A percentile compares a stretch with the other conserved stretches of the same genome.
These are phyloP conservation scores for Zeugodacus cucurbitae DNA, from an alignment of 1,140 invertebrate genomes.

Conservation along the genomic window DNA sequence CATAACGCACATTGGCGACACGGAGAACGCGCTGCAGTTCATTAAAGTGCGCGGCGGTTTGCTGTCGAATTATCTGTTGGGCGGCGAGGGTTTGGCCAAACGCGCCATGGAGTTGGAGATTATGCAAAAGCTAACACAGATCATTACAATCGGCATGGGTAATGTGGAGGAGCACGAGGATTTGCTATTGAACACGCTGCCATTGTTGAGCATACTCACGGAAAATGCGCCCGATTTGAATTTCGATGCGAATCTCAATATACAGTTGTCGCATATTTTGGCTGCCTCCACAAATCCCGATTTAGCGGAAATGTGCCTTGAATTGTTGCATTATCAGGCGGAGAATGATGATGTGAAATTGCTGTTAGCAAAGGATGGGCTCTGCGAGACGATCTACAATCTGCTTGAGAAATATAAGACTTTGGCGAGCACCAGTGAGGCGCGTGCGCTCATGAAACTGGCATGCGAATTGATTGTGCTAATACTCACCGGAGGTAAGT, in stretches of 20 bases:
- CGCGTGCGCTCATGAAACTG: slow-evolving; percentile 79
- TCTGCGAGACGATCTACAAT: slow-evolving; percentile 79
- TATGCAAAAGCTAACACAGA: slow-evolving; percentile 70
- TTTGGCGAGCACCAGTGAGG: slow-evolving; percentile 74
- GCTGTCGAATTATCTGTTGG: slow-evolving; percentile 83
- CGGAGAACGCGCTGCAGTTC: slow-evolving; percentile 65
- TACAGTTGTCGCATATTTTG: slow-evolving; percentile 71
- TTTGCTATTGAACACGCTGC: slow-evolving; percentile 75
- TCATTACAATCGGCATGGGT: slow-evolving; percentile 68
- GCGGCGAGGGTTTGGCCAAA: slow-evolving; percentile 75
- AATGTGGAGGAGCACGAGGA: slow-evolving; percentile 69
- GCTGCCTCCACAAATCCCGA: slow-evolving; percentile 73
- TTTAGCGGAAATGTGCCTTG: slow-evolving; percentile 79
- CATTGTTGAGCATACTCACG: slow-evolving; percentile 79
- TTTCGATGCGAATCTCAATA: slow-evolving; percentile 70
- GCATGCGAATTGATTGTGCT: slow-evolving; percentile 87
- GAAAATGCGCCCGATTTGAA: slow-evolving; percentile 73
- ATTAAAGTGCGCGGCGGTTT: slow-evolving; percentile 76
- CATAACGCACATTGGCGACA: slow-evolving; percentile 58
- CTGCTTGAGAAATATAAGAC: slow-evolving; percentile 79
- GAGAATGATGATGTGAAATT: slow-evolving; percentile 83
- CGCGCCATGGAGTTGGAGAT: slow-evolving; percentile 75
- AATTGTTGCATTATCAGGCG: slow-evolving; percentile 78
- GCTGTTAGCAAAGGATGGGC: slow-evolving; percentile 77
- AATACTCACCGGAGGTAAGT: slow-evolving; percentile 83